Evolutionary conservation across 2,797 vertebrate species (phyloP).

Genomic region (Alexandromys oeconomus): DNA sequence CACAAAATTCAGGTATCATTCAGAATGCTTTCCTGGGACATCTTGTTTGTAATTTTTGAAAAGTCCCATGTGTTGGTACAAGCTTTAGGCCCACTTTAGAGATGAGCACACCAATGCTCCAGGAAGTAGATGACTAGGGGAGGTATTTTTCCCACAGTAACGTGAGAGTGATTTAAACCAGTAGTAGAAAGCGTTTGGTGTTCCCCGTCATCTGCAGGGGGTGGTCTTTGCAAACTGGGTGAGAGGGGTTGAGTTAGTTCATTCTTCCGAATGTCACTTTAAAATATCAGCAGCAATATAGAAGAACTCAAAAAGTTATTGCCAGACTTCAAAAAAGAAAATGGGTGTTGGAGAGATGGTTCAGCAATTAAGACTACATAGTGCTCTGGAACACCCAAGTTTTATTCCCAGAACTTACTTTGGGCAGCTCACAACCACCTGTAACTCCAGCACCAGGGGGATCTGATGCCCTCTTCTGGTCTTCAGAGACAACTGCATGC

Average conservation of each 20-base stretch:
- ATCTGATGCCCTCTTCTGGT: not conserved
- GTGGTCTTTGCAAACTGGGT: not conserved
- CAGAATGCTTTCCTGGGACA: not conserved
- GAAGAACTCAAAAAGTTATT: not conserved
- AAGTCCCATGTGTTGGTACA: not conserved
- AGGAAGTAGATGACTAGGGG: not conserved
- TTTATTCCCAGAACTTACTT: not conserved
- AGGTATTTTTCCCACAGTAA: not conserved
- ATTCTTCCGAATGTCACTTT: slow-evolving; percentile 5
- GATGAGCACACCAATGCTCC: not conserved
- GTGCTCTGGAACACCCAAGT: not conserved
- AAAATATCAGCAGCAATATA: not conserved
- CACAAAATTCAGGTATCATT: not conserved
- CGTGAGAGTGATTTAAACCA: not conserved
- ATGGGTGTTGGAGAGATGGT: not conserved
- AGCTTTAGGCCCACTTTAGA: not conserved
- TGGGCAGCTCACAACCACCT: not conserved
- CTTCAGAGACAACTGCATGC: not conserved
- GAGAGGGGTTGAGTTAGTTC: not conserved
- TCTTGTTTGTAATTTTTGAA: slow-evolving; percentile 2
- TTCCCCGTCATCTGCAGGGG: not conserved
- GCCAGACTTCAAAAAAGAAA: not conserved
- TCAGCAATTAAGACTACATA: not conserved
- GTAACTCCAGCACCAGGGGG: not conserved
- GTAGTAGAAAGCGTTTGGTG: not conserved